These are phyloP conservation scores for Coptotermes formosanus DNA, from an alignment of 1,140 invertebrate genomes.

Conservation along the genomic window DNA sequence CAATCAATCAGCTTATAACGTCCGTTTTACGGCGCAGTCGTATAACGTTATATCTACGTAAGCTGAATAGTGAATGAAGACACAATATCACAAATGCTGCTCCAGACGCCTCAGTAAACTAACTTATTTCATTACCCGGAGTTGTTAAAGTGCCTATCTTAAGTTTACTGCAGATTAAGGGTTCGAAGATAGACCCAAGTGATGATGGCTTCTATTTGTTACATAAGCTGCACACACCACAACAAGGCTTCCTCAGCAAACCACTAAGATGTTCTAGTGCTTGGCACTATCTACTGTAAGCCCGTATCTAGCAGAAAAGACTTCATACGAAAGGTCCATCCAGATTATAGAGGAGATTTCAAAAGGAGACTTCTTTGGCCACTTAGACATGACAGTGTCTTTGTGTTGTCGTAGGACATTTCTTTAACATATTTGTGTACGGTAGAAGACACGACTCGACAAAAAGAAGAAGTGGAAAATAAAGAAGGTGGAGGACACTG, in stretches of 20 bases:
- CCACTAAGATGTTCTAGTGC: neutral
- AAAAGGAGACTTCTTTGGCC: neutral
- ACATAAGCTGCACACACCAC: neutral
- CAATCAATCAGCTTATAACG: neutral
- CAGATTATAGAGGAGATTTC: neutral
- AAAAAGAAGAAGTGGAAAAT: too few relatives aligned
- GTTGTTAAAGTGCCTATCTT: neutral
- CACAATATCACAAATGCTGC: neutral
- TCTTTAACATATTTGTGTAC: neutral
- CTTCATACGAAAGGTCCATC: neutral
- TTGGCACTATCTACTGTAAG: neutral
- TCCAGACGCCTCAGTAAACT: neutral
- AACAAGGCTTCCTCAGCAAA: neutral
- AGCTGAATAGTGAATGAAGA: neutral
- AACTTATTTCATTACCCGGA: neutral
- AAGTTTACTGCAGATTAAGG: slow-evolving; percentile 4
- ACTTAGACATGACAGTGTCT: neutral
- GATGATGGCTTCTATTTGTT: neutral
- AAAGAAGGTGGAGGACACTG: too few relatives aligned
- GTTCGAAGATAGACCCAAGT: neutral
- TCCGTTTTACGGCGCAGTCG: neutral
- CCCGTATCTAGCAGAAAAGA: neutral
- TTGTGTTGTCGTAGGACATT: neutral
- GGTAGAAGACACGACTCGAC: neutral
- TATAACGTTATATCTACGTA: neutral